Conservation (phyloP, 1,140 invertebrate genomes). For the Cotesia glomerata region DNA sequence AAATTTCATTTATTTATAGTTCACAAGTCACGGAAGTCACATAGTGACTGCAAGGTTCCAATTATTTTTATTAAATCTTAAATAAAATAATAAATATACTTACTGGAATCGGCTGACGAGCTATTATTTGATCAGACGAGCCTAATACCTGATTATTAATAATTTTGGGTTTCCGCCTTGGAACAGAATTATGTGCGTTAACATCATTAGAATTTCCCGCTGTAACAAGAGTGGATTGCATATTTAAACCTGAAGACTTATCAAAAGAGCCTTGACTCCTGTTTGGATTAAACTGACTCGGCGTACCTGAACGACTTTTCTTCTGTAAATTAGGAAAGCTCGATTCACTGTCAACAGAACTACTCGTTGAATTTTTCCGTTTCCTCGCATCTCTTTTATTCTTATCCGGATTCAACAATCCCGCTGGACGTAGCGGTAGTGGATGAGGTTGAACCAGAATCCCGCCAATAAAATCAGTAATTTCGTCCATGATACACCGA, state of each 20-base stretch:
- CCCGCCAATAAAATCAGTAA: slow-evolving; percentile 69
- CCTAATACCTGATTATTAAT: slow-evolving; percentile 41
- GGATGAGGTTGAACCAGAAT: slow-evolving; percentile 69
- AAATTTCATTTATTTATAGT: no score
- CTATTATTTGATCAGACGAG: slow-evolving; percentile 45
- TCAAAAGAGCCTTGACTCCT: no score
- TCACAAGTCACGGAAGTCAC: no score
- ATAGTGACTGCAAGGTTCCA: no score
- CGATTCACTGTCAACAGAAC: slow-evolving; percentile 65
- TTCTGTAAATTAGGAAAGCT: slow-evolving; percentile 58
- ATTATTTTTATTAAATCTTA: background rate
- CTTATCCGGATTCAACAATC: slow-evolving; percentile 42
- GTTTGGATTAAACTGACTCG: slow-evolving; percentile 37
- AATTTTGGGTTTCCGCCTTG: slow-evolving; percentile 56
- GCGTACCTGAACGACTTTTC: slow-evolving; percentile 51
- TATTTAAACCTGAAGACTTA: slow-evolving; percentile 8
- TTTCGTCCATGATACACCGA: slow-evolving; percentile 74
- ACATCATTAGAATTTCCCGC: slow-evolving; percentile 42
- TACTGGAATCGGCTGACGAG: slow-evolving; percentile 47
- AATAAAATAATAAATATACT: background rate
- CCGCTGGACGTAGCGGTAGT: slow-evolving; percentile 63
- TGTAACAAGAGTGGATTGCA: slow-evolving; percentile 35
- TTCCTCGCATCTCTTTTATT: slow-evolving; percentile 48
- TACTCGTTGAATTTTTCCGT: slow-evolving; percentile 64
- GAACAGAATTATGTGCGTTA: slow-evolving; percentile 37